These are phyloP conservation scores for Physeter macrocephalus DNA, from an alignment of 2,113 vertebrate genomes.

Conservation along the genomic window DNA sequence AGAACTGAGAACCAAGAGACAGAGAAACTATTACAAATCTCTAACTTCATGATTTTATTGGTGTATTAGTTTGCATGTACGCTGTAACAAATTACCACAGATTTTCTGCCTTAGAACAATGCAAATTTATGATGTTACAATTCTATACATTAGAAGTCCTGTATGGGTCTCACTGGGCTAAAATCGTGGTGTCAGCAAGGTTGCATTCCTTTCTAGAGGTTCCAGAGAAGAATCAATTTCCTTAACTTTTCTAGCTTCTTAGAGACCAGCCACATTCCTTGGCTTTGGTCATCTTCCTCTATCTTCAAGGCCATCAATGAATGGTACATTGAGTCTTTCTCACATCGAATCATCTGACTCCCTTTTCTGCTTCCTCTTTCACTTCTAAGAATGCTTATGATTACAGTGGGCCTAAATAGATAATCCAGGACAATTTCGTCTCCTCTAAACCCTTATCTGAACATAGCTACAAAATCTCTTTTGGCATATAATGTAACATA, in stretches of 20 bases:
- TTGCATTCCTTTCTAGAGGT: neutral
- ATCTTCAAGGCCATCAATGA: neutral
- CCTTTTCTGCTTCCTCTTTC: neutral
- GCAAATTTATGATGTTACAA: neutral
- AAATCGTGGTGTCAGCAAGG: neutral
- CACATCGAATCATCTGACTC: neutral
- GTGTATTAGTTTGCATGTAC: neutral
- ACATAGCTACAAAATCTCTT: neutral
- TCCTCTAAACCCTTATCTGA: neutral
- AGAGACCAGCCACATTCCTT: neutral
- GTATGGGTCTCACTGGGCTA: neutral
- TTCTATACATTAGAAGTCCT: neutral
- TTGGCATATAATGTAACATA: neutral
- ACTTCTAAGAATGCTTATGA: neutral
- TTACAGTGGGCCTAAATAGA: no score
- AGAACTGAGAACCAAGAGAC: neutral
- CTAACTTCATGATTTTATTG: neutral
- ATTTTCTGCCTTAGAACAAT: neutral
- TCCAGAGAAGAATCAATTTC: neutral
- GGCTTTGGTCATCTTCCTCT: neutral
- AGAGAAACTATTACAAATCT: neutral
- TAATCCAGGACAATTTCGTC: neutral
- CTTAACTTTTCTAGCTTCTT: neutral
- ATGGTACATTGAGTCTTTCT: neutral
- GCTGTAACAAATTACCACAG: neutral